Conservation (phyloP, 2,113 vertebrate species). For the Carettochelys insculpta region DNA sequence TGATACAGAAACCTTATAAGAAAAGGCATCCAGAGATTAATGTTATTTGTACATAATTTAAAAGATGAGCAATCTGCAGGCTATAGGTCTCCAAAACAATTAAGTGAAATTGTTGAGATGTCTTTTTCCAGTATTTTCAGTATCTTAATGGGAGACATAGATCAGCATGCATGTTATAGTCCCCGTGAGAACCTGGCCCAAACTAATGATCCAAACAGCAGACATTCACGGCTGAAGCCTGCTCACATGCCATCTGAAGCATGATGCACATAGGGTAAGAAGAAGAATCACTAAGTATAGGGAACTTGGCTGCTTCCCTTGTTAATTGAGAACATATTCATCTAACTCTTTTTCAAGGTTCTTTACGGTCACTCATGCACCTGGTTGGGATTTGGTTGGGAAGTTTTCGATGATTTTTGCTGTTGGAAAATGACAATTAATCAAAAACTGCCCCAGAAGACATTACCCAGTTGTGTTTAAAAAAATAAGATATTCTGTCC, state of each 20-base stretch:
- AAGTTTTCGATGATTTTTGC: neutral
- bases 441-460: neutral
- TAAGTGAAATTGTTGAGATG: neutral
- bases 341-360: neutral
- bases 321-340: neutral
- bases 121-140: neutral
- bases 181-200: no score
- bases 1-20: neutral
- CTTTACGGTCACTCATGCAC: neutral
- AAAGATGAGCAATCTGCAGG: neutral
- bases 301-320: neutral
- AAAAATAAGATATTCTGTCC: neutral
- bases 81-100: neutral
- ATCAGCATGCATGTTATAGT: no score
- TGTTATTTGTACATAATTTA: neutral
- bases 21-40: neutral
- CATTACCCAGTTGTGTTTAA: neutral
- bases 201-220: no score
- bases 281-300: no score
- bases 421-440: neutral
- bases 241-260: no score
- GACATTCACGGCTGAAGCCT: no score
- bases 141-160: no score
- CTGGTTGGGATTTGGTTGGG: neutral
- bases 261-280: no score